Percentiles rank a stretch among this genome's conserved stretches.
Conservation (phyloP, 2,797 vertebrate genomes). For the Smutsia temminckii region DNA sequence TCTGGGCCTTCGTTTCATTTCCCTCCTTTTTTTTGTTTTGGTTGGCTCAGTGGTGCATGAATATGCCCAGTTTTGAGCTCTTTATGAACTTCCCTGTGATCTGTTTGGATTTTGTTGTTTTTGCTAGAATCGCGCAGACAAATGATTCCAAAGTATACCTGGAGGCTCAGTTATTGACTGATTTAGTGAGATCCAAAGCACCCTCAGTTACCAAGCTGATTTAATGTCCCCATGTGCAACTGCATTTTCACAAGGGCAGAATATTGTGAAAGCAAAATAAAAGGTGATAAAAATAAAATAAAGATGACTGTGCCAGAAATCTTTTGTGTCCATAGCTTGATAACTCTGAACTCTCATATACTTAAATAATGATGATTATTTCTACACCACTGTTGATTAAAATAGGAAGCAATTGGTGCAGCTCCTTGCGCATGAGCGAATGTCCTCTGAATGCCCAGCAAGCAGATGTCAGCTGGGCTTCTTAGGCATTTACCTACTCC, state of each 20-base stretch:
- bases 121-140: slow-evolving; percentile 17
- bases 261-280: slow-evolving; percentile 25
- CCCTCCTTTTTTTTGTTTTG: neutral
- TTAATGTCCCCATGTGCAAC: neutral
- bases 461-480: neutral
- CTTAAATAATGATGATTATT: neutral
- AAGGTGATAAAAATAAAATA: neutral
- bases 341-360: neutral
- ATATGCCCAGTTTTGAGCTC: neutral
- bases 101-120: slow-evolving; percentile 40
- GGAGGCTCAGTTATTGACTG: slow-evolving; percentile 33
- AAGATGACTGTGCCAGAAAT: neutral
- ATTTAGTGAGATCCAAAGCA: neutral
- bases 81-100: slow-evolving; percentile 12
- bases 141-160: slow-evolving; percentile 32
- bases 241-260: neutral
- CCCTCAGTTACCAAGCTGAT: slow-evolving; percentile 34
- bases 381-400: neutral
- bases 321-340: neutral
- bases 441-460: neutral
- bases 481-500: neutral
- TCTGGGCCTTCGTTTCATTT: neutral
- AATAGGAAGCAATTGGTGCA: neutral
- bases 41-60: neutral
- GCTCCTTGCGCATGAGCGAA: neutral